phyloP scores from a whole-genome alignment of 1,140 invertebrate species.

The Pygmarrhopalites habei region DNA sequence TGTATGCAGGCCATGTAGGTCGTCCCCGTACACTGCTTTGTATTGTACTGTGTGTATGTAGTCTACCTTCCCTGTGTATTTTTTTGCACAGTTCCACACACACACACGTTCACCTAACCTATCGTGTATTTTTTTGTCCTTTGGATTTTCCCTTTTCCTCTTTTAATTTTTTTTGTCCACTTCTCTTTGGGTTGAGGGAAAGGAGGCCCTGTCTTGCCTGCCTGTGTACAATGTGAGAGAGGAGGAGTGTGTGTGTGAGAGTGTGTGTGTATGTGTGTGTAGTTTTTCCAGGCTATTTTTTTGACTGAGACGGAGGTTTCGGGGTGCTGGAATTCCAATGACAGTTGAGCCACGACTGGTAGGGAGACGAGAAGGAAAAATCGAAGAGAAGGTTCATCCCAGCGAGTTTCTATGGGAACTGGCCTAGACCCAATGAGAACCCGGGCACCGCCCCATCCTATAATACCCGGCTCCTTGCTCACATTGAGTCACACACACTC shows the following conservation, averaged over 20 bases:
- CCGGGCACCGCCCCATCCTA: constrained; percentile 29
- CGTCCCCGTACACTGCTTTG: neutral
- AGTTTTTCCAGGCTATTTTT: neutral
- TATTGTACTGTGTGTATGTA: neutral
- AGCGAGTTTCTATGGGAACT: constrained; percentile 35
- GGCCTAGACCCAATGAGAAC: constrained; percentile 25
- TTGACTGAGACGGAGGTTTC: neutral
- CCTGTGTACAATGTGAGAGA: no score
- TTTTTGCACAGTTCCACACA: no score
- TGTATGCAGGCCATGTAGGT: no score
- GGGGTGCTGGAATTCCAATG: constrained; percentile 5
- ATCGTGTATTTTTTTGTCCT: no score
- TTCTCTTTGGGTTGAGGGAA: no score
- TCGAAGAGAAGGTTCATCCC: constrained; percentile 39
- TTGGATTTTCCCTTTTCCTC: no score
- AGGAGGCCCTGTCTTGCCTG: no score
- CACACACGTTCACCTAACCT: no score
- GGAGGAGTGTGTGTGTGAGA: neutral
- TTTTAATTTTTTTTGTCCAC: no score
- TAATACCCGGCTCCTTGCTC: constrained; percentile 3
- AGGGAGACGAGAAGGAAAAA: constrained; percentile 22
- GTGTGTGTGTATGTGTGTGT: neutral
- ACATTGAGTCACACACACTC: neutral
- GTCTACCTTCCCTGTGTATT: no score
- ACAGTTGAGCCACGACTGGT: constrained; percentile 10